Base-by-base conservation (phyloP, 53 echinoderm and acorn worm genomes). In the Echinometra lucunter region DNA sequence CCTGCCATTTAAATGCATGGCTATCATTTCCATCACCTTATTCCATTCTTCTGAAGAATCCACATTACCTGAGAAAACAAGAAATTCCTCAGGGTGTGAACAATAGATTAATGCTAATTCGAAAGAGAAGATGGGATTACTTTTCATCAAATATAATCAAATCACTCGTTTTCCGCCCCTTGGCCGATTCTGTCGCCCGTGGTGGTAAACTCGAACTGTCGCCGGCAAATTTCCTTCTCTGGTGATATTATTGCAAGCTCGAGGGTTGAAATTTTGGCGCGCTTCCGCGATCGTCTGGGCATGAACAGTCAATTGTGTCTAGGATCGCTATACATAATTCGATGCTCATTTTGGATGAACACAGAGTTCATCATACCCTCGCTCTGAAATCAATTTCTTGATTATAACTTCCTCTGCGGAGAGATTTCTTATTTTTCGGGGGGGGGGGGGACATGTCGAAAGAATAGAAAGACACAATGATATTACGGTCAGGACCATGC, bases 91-190 rank as follows among this genome's bases (percentile, higher is more conserved):
- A 56, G 37, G 49, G 88, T 53, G 88, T 88, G 88, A 88, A 88
- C 88, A 88, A 56, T 88, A n/a, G 12, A 88, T 88, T 55, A 88
- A 88, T 88, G 88, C 88, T 88, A 88, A 88, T 88, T 49, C 53
- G 49, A 88, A 53, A 6, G 55, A 56, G 53, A 56, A 45, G 88
- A 88, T 2, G 28, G 88, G 88, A 55, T 88, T 49, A 88, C 18
- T 88, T 78, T 88, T 34, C 56, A 32, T 55, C 88, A 56, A 56
- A 49, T 55, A 88, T 19, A 88, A 88, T 88, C 88, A 56, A 49
- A 88, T 88, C 88, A 55, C 53, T 7, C 23, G 1, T 30, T 17
- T 7, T 78, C 42, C 42, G 21, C 78, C 78, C n/a, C 8, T 78
- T 35, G 78, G 78, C 78, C 21, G 42, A 42, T 21, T 42, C 78